Evolutionary conservation across 2,888 invertebrate species (phyloP).

Genomic region (Amiota communis): DNA sequence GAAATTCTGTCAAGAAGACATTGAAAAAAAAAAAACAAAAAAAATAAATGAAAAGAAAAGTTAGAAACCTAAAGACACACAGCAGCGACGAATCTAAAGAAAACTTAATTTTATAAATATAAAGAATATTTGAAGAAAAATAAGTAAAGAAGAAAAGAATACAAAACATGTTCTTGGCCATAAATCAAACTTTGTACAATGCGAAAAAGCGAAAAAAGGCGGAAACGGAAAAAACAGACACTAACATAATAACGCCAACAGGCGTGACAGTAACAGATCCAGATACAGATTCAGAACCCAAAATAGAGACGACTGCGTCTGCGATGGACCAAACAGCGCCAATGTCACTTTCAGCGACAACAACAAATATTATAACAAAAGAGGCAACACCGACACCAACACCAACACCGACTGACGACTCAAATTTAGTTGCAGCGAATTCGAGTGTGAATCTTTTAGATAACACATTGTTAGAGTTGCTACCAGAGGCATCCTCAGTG

Average conservation of each 20-base stretch:
- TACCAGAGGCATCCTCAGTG: background rate
- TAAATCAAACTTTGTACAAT: constrained; percentile 64
- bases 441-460: constrained; percentile 31
- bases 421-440: constrained; percentile 27
- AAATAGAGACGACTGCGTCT: too few species aligned
- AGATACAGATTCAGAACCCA: constrained; percentile 8
- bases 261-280: constrained; percentile 26
- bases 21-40: too few species aligned
- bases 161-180: constrained; percentile 63
- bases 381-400: constrained; percentile 35
- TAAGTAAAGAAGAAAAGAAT: background rate
- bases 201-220: constrained; percentile 52
- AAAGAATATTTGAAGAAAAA: background rate
- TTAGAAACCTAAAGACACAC: too few species aligned
- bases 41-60: too few species aligned
- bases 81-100: too few species aligned
- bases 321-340: constrained; percentile 17
- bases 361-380: constrained; percentile 36
- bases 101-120: too few species aligned
- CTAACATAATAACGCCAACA: constrained; percentile 42
- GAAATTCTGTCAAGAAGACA: too few species aligned
- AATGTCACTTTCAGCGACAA: constrained; percentile 27
- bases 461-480: constrained; percentile 23
- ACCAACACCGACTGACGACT: background rate
- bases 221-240: constrained; percentile 44